phyloP scores from a whole-genome alignment of 1,140 invertebrate genomes.

The Palaemon carinicauda region DNA sequence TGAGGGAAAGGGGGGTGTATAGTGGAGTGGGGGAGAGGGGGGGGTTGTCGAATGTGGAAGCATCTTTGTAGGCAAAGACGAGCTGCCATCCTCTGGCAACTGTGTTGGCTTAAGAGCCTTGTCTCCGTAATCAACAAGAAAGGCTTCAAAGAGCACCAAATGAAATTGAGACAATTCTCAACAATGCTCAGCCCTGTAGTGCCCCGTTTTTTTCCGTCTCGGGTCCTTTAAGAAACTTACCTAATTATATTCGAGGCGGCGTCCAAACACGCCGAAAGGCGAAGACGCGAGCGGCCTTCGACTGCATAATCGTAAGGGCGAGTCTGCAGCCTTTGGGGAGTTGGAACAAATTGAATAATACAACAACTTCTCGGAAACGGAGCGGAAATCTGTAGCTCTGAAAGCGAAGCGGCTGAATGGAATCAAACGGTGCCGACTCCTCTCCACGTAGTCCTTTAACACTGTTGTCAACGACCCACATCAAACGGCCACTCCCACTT shows the following conservation, averaged over 20 bases:
- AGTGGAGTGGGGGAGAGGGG: not conserved
- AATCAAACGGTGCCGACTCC: conserved; percentile 40
- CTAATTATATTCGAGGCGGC: conserved; percentile 43
- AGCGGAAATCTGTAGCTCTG: conserved; percentile 49
- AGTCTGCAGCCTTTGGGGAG: conserved; percentile 11
- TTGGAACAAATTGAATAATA: conserved; percentile 52
- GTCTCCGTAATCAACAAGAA: conserved; percentile 41
- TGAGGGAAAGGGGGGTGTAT: not conserved
- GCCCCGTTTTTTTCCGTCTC: conserved; percentile 28
- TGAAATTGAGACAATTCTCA: conserved; percentile 52
- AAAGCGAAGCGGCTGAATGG: conserved; percentile 43
- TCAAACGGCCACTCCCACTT: not conserved
- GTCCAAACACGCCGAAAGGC: not conserved
- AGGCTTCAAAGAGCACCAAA: conserved; percentile 47
- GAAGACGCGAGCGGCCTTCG: not conserved
- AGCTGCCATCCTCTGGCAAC: not conserved
- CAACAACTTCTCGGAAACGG: conserved; percentile 48
- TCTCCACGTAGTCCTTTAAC: conserved; percentile 27
- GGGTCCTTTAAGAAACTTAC: conserved; percentile 44
- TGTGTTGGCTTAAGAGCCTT: conserved; percentile 32
- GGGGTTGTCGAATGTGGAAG: not conserved
- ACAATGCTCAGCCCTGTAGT: conserved; percentile 47
- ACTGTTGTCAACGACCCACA: conserved; percentile 26
- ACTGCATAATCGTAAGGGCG: conserved; percentile 19
- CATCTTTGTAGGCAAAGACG: not conserved